Conservation (phyloP, 2,888 invertebrate species). For the Drosophila birchii region DNA sequence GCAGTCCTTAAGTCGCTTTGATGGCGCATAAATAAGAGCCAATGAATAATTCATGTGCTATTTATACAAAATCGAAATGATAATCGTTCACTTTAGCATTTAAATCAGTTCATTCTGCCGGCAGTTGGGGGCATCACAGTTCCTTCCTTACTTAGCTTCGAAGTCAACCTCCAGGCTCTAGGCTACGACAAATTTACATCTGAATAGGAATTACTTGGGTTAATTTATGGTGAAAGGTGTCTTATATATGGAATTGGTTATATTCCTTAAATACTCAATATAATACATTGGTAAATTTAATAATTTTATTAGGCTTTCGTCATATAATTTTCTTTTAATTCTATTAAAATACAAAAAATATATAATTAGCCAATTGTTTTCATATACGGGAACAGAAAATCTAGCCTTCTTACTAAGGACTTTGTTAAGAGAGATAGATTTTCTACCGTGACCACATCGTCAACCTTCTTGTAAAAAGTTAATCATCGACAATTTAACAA, state of each 20-base stretch:
- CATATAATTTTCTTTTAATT: not conserved
- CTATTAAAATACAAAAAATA: not conserved
- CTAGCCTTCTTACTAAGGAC: too few species aligned
- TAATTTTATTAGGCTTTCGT: not conserved
- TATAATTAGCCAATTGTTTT: too few species aligned
- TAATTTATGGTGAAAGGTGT: constrained; percentile 2
- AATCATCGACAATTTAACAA: too few species aligned
- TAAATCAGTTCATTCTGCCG: constrained; percentile 61
- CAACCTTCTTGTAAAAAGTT: too few species aligned
- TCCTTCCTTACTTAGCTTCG: not conserved
- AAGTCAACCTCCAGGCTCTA: not conserved
- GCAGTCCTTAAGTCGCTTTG: constrained; percentile 70
- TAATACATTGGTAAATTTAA: not conserved
- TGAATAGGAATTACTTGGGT: constrained; percentile 2
- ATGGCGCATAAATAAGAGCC: constrained; percentile 77
- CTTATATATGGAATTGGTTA: not conserved
- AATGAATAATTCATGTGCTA: constrained; percentile 73
- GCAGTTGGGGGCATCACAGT: constrained; percentile 11
- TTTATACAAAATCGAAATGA: constrained; percentile 80
- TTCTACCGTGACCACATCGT: too few species aligned
- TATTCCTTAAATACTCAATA: not conserved
- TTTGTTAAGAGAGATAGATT: too few species aligned
- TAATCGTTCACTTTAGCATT: constrained; percentile 79
- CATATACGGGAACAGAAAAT: too few species aligned
- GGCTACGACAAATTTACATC: constrained; percentile 66